A percentile compares a stretch with the other conserved stretches of the same genome.
These are phyloP conservation scores for Hyperoplus lanceolatus DNA, from an alignment of 2,797 vertebrate genomes.

Conservation along the genomic window DNA sequence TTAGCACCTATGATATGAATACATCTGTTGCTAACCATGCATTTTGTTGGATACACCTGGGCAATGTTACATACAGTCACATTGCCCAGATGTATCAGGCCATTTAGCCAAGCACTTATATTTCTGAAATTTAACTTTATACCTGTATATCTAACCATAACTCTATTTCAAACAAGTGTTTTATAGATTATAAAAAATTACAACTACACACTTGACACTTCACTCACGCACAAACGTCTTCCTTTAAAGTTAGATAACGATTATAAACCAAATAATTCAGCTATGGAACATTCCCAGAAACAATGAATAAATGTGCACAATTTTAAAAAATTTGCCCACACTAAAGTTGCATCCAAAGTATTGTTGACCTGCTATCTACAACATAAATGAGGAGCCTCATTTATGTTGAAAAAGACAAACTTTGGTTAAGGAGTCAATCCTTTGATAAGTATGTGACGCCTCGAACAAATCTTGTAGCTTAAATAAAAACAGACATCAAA, in stretches of 20 bases:
- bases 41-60: not conserved
- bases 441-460: conserved; percentile 16
- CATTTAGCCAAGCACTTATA: conserved; percentile 11
- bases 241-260: not conserved
- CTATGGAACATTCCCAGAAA: not conserved
- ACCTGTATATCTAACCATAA: too few species aligned
- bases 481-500: conserved; percentile 6
- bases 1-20: not conserved
- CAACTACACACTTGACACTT: too few species aligned
- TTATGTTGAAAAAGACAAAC: not conserved
- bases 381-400: conserved; percentile 12
- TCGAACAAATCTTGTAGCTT: conserved; percentile 11
- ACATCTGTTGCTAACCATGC: not conserved
- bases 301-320: too few species aligned
- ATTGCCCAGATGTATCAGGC: conserved; percentile 1
- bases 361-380: not conserved
- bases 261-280: conserved; percentile 1
- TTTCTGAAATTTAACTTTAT: conserved; percentile 14
- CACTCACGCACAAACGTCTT: not conserved
- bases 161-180: too few species aligned
- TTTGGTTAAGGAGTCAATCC: conserved; percentile 17
- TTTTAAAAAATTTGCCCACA: too few species aligned
- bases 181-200: too few species aligned
- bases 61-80: conserved; percentile 2
- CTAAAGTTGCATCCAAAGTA: not conserved